These are phyloP conservation scores for Spinus olivaceus DNA, from an alignment of 2,797 vertebrate species.

Conservation along the genomic window DNA sequence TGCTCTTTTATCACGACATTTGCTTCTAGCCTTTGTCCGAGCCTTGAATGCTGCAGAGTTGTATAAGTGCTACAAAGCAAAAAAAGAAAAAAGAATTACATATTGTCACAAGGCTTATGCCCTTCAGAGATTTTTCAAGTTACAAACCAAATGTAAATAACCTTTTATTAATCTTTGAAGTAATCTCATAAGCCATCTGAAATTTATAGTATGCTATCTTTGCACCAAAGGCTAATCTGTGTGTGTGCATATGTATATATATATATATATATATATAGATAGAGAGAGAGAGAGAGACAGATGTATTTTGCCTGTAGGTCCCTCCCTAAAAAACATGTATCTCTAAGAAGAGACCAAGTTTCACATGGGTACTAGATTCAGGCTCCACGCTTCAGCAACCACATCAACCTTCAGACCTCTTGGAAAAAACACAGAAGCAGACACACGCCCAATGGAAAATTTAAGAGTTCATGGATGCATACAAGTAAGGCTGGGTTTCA, in stretches of 20 bases:
- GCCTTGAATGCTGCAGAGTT: slow-evolving; percentile 98
- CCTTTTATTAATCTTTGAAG: background rate
- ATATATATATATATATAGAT: background rate
- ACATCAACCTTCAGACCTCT: background rate
- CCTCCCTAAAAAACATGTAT: background rate
- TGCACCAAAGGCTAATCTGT: background rate
- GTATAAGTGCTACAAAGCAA: slow-evolving; percentile 87
- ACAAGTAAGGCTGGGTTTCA: background rate
- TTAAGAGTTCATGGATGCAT: rapidly evolving
- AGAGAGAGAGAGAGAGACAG: background rate
- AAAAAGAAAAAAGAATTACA: background rate
- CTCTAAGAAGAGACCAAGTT: background rate
- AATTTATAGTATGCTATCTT: background rate
- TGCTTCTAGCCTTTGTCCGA: slow-evolving; percentile 95
- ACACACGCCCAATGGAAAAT: background rate
- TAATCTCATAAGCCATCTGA: background rate
- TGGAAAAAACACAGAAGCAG: background rate
- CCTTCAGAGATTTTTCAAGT: background rate
- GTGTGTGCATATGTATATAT: too few species aligned
- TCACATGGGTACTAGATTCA: too few species aligned
- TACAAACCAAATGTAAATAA: background rate
- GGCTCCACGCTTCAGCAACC: background rate
- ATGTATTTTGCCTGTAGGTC: background rate
- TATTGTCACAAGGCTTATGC: background rate
- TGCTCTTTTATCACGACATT: slow-evolving; percentile 95